phyloP scores from a whole-genome alignment of 1,140 invertebrate genomes.

The Papilio glaucus region DNA sequence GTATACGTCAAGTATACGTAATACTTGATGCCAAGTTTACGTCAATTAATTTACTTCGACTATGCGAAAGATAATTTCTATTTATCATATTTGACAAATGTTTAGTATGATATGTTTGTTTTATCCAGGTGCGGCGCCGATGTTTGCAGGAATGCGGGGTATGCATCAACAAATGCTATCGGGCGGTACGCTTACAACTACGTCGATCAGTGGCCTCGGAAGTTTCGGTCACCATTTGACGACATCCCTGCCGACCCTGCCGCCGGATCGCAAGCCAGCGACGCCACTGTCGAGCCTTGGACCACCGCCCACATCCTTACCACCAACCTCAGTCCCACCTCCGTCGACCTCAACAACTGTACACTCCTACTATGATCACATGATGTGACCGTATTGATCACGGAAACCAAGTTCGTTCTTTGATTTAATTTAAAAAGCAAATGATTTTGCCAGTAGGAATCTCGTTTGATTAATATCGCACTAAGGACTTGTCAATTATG shows the following conservation, averaged over 20 bases:
- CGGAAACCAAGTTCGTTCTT: neutral
- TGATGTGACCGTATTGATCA: constrained; percentile 42
- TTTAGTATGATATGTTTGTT: constrained; percentile 14
- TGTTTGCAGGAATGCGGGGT: constrained; percentile 71
- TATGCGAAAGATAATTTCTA: neutral
- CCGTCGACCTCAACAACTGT: constrained; percentile 53
- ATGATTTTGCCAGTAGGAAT: neutral
- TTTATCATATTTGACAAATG: constrained; percentile 4
- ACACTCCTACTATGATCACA: constrained; percentile 62
- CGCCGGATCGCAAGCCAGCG: constrained; percentile 65
- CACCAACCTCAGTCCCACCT: constrained; percentile 48
- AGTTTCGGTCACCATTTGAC: constrained; percentile 59
- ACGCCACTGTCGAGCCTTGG: constrained; percentile 61
- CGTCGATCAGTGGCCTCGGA: constrained; percentile 61
- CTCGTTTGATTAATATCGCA: neutral
- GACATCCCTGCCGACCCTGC: constrained; percentile 56
- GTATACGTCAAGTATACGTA: too few species aligned
- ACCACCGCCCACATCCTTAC: constrained; percentile 46
- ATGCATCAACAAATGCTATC: constrained; percentile 73
- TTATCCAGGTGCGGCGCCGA: constrained; percentile 57
- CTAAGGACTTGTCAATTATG: neutral
- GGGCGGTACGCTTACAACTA: constrained; percentile 52
- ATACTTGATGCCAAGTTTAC: too few species aligned
- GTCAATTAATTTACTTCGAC: neutral
- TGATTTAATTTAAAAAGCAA: neutral